Percentiles rank a stretch among this genome's conserved stretches.
phyloP scores from a whole-genome alignment of 2,113 vertebrate genomes.

The Ophiodon elongatus region DNA sequence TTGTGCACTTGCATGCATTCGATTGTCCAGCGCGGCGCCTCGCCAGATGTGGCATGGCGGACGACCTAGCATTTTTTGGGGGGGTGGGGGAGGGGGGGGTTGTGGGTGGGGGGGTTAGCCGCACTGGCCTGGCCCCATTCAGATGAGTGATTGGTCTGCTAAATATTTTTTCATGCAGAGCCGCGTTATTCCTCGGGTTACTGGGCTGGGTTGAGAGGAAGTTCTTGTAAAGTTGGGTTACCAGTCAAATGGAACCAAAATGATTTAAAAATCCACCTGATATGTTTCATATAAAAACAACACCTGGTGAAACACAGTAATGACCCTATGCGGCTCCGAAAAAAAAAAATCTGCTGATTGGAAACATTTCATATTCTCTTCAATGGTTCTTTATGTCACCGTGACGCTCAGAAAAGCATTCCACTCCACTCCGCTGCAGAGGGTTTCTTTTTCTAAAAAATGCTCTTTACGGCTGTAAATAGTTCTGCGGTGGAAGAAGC shows the following conservation, averaged over 20 bases:
- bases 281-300: constrained; percentile 11
- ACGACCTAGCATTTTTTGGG: neutral
- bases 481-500: constrained; percentile 8
- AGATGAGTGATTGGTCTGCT: neutral
- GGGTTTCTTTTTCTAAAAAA: constrained; percentile 6
- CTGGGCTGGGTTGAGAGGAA: neutral
- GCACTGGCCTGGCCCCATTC: neutral
- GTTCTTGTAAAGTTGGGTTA: neutral
- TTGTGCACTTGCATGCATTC: too few species aligned
- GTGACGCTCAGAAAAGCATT: neutral
- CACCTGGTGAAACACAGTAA: constrained; percentile 27
- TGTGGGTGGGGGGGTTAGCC: too few species aligned
- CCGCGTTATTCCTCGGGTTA: neutral
- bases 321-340: neutral
- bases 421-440: neutral
- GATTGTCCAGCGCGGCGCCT: too few species aligned
- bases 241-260: neutral
- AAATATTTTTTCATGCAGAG: neutral
- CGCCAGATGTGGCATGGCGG: neutral
- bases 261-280: neutral
- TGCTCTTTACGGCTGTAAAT: constrained; percentile 16
- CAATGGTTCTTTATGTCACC: constrained; percentile 7
- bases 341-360: constrained; percentile 2
- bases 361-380: constrained; percentile 8
- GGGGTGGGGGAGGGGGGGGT: too few species aligned